phyloP scores from a whole-genome alignment of 2,113 vertebrate species.

The Chrysemys picta region DNA sequence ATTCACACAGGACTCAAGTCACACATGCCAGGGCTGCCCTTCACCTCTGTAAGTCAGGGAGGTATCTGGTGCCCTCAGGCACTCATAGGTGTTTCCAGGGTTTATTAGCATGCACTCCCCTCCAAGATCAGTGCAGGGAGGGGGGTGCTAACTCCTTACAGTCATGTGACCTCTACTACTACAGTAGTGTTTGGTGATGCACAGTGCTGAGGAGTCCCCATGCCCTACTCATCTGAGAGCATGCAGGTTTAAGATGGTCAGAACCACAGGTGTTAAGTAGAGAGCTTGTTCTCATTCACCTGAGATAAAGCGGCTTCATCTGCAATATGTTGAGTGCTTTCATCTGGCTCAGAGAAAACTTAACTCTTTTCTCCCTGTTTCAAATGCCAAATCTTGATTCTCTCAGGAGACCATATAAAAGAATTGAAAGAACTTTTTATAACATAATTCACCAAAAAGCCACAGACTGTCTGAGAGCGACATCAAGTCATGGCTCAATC shows the following conservation, averaged over 20 bases:
- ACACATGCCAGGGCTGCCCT: neutral
- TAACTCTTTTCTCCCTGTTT: neutral
- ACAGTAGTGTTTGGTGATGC: accelerated
- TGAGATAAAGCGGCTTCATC: neutral
- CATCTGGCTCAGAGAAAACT: accelerated
- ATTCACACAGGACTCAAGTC: neutral
- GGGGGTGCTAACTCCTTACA: neutral
- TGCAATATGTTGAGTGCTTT: accelerated
- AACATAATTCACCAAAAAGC: neutral
- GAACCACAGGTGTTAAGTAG: neutral
- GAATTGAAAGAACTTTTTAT: accelerated
- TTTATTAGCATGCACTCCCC: neutral
- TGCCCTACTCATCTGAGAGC: neutral
- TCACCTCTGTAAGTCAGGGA: neutral
- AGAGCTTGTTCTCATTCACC: neutral
- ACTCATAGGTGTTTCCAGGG: neutral
- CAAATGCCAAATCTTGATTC: neutral
- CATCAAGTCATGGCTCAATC: neutral
- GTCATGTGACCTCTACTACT: neutral
- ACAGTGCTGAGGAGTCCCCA: neutral
- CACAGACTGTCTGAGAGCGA: accelerated
- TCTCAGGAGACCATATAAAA: accelerated
- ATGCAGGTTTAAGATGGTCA: accelerated
- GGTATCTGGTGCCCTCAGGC: neutral
- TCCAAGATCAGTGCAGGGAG: neutral